A percentile compares a stretch with the other conserved stretches of the same genome.
Evolutionary conservation across 2,888 invertebrate genomes (phyloP).

Genomic region (Gymnoscelis rufifasciata): DNA sequence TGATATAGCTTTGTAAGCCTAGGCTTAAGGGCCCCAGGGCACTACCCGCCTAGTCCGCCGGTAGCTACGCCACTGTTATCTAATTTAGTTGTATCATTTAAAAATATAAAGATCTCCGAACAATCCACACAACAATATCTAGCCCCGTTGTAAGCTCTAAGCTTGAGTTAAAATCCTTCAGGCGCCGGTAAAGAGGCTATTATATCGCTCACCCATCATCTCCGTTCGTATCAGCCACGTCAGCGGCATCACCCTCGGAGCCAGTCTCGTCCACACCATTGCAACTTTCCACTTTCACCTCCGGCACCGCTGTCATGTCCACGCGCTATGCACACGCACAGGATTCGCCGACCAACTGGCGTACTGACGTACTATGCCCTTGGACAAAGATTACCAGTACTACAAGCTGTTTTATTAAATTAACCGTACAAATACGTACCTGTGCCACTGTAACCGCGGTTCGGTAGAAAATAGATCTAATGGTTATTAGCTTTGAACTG

Average conservation of each 20-base stretch:
- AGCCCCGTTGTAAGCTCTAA: no score
- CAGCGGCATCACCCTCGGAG: constrained; percentile 36
- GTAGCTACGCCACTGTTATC: no score
- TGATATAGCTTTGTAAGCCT: no score
- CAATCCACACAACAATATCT: no score
- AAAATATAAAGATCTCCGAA: no score
- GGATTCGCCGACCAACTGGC: constrained; percentile 46
- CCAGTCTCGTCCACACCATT: constrained; percentile 59
- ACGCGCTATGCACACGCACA: constrained; percentile 40
- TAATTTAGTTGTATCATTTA: no score
- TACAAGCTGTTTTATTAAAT: constrained; percentile 74
- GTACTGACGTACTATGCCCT: constrained; percentile 69
- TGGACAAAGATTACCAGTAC: constrained; percentile 73
- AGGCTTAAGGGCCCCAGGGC: no score
- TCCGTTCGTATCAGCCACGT: constrained; percentile 47
- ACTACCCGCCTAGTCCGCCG: no score
- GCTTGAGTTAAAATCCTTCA: no score
- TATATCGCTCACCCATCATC: constrained; percentile 62
- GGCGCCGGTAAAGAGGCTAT: no score
- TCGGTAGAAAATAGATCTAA: constrained; percentile 1
- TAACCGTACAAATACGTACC: constrained; percentile 48
- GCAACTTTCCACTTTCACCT: constrained; percentile 63
- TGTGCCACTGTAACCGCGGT: constrained; percentile 7
- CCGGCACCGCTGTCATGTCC: constrained; percentile 63
- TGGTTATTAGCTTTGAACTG: constrained; percentile 2